Conservation (phyloP, 2,113 vertebrate genomes). For the Mobula birostris region DNA sequence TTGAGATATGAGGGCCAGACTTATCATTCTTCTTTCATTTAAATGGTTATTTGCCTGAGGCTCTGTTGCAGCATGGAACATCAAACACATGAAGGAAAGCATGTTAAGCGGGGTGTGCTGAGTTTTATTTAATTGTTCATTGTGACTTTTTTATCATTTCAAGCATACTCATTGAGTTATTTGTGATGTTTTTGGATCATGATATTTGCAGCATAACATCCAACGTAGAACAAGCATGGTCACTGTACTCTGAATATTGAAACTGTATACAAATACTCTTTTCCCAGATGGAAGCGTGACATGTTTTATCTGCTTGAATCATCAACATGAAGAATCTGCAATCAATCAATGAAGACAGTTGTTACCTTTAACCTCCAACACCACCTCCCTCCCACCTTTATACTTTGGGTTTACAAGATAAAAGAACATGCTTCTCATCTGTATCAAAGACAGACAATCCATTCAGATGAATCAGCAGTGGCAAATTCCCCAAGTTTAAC, state of each 20-base stretch:
- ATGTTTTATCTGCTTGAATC: neutral
- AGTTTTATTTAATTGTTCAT: neutral
- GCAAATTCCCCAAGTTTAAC: constrained; percentile 2
- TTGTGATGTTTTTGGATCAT: neutral
- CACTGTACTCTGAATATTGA: neutral
- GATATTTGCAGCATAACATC: neutral
- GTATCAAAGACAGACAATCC: constrained; percentile 3
- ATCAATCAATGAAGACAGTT: neutral
- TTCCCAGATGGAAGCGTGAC: too few relatives aligned
- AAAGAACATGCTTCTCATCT: constrained; percentile 25
- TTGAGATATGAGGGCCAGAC: neutral
- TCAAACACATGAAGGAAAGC: neutral
- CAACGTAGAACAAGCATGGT: neutral
- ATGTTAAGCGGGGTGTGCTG: neutral
- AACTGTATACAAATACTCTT: neutral
- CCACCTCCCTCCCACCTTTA: neutral
- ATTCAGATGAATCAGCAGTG: neutral
- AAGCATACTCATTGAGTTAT: neutral
- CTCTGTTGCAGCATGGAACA: neutral
- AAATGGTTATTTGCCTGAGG: neutral
- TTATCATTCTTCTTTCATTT: constrained; percentile 25
- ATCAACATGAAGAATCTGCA: neutral
- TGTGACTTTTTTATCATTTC: neutral
- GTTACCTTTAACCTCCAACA: neutral
- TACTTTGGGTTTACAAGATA: constrained; percentile 10